Conservation (phyloP, 2,888 invertebrate species). For the Pantelozetes paolii region DNA sequence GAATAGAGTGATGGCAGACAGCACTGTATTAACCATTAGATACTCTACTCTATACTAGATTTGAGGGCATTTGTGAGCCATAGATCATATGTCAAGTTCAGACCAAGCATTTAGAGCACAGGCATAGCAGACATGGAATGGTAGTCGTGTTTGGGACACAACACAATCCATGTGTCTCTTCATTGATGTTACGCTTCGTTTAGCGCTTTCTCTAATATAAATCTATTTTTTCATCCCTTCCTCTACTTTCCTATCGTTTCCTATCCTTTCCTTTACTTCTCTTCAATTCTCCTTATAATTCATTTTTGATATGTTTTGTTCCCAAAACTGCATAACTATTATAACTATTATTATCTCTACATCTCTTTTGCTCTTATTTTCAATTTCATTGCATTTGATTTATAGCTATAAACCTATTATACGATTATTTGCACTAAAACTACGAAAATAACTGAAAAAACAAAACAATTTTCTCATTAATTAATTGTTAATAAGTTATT, state of each 20-base stretch:
- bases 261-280: background rate
- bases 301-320: slow-evolving; percentile 1
- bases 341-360: background rate
- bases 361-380: background rate
- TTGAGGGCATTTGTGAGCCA: slow-evolving; percentile 18
- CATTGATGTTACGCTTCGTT: slow-evolving; percentile 1
- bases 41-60: slow-evolving; percentile 8
- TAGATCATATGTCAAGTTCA: slow-evolving; percentile 35
- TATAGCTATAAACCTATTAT: slow-evolving; percentile 1
- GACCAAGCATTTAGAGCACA: background rate
- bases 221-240: background rate
- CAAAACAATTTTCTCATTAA: background rate
- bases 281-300: background rate
- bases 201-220: background rate
- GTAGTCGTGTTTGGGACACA: background rate
- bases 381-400: background rate
- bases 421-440: background rate
- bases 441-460: slow-evolving; percentile 4
- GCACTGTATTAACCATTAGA: background rate
- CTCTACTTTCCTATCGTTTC: background rate
- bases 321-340: slow-evolving; percentile 7
- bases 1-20: background rate
- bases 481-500: slow-evolving; percentile 5
- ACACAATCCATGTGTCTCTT: slow-evolving; percentile 4
- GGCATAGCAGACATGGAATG: background rate